These are phyloP conservation scores for Phrynosoma blainvillii DNA, from an alignment of 2,113 vertebrate genomes.

Conservation along the genomic window DNA sequence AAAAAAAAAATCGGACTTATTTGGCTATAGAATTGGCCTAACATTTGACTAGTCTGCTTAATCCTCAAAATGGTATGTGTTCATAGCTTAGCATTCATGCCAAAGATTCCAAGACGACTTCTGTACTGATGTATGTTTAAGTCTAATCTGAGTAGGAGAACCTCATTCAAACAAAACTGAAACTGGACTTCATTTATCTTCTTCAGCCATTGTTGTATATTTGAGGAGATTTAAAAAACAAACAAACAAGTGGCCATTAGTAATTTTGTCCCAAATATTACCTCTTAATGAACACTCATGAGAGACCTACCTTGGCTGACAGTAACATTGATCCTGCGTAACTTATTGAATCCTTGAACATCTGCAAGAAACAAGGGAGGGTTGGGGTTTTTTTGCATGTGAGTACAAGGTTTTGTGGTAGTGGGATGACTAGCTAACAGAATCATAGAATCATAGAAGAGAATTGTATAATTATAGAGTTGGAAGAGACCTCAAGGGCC, in stretches of 20 bases:
- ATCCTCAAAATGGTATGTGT: too few species aligned
- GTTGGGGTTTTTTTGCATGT: not conserved
- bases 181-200: not conserved
- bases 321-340: slow-evolving; percentile 73
- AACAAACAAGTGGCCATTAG: not conserved
- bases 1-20: too few species aligned
- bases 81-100: not conserved
- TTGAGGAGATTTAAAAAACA: not conserved
- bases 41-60: not conserved
- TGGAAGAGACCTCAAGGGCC: too few species aligned
- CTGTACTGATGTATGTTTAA: not conserved
- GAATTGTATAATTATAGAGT: too few species aligned
- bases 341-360: slow-evolving; percentile 71
- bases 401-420: not conserved
- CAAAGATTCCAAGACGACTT: not conserved
- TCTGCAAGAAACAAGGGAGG: slow-evolving; percentile 66
- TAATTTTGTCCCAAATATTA: not conserved
- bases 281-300: not conserved
- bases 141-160: not conserved
- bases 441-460: not conserved
- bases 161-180: not conserved
- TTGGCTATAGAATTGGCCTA: not conserved
- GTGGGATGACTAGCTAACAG: not conserved
- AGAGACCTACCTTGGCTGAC: slow-evolving; percentile 68
- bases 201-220: not conserved